A percentile compares a stretch with the other conserved stretches of the same genome.
Evolutionary conservation across 2,888 invertebrate species (phyloP).

Genomic region (Amitus sp.): DNA sequence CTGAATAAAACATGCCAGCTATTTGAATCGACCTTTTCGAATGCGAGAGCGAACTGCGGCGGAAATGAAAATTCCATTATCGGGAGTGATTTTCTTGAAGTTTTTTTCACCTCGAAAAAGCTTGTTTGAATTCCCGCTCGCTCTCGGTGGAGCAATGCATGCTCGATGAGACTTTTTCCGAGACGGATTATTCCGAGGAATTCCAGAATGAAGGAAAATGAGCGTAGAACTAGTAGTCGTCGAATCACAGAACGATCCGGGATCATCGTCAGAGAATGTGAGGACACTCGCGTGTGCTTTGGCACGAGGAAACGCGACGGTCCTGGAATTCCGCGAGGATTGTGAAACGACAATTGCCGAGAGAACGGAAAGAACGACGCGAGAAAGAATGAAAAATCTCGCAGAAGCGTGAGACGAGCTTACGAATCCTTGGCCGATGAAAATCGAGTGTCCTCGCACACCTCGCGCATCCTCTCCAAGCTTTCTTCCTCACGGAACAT

Average conservation of each 20-base stretch:
- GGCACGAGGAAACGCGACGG: conserved; percentile 40
- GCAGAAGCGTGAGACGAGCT: conserved; percentile 9
- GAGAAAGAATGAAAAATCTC: conserved; percentile 16
- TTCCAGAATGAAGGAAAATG: conserved; percentile 11
- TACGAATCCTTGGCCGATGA: conserved; percentile 34
- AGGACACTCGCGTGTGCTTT: conserved; percentile 46
- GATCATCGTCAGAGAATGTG: conserved; percentile 56
- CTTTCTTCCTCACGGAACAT: conserved; percentile 27
- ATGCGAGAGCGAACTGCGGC: too few relatives aligned
- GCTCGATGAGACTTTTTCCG: conserved; percentile 4
- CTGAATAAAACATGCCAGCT: too few relatives aligned
- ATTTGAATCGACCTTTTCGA: too few relatives aligned
- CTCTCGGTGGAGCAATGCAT: not conserved
- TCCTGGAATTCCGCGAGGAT: conserved; percentile 48
- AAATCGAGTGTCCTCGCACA: conserved; percentile 16
- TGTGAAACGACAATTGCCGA: conserved; percentile 38
- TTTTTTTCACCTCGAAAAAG: not conserved
- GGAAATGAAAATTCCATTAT: too few relatives aligned
- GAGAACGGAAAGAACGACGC: not conserved
- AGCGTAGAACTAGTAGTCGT: conserved; percentile 1
- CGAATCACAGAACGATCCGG: conserved; percentile 34
- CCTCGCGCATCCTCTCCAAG: conserved; percentile 16
- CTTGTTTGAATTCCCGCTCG: not conserved
- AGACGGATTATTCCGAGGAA: conserved; percentile 4
- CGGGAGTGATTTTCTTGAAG: not conserved